phyloP scores from a whole-genome alignment of 2,888 invertebrate genomes.

The Carpatolechia fugitivella region DNA sequence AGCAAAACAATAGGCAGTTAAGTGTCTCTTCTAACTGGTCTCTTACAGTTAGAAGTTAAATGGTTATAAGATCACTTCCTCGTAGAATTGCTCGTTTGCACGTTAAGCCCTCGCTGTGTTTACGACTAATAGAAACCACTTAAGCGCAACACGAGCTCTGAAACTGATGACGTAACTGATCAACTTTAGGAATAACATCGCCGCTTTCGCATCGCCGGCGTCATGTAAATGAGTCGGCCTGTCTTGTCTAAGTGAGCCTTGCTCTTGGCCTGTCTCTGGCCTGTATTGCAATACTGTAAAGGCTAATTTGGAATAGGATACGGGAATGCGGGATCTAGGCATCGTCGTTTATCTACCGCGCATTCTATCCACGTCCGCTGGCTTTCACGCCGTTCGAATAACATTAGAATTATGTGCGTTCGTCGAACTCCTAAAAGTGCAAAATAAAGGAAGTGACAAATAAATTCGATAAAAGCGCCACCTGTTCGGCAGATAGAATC shows the following conservation, averaged over 20 bases:
- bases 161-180: conserved; percentile 36
- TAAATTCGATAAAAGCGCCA: conserved; percentile 42
- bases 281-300: conserved; percentile 41
- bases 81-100: conserved; percentile 52
- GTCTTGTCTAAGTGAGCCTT: conserved; percentile 31
- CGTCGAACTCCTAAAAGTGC: conserved; percentile 70
- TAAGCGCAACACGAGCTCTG: conserved; percentile 22
- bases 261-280: conserved; percentile 35
- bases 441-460: conserved; percentile 45
- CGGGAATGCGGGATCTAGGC: conserved; percentile 40
- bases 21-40: conserved; percentile 34
- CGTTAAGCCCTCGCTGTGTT: conserved; percentile 34
- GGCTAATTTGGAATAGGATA: conserved; percentile 32
- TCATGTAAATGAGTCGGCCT: conserved; percentile 46
- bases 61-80: conserved; percentile 45
- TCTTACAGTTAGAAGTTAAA: conserved; percentile 34
- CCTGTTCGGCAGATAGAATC: conserved; percentile 47
- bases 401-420: conserved; percentile 72
- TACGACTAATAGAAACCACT: conserved; percentile 36
- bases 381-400: conserved; percentile 72
- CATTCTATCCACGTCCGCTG: conserved; percentile 59
- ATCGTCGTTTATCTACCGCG: conserved; percentile 45
- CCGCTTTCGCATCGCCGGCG: conserved; percentile 36
- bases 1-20: neutral
- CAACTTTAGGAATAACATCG: conserved; percentile 46